Evolutionary conservation across 1,140 invertebrate genomes (phyloP), one percentile per base, ranked within the genome.

Genomic region (Scaptomyza hsui): DNA sequence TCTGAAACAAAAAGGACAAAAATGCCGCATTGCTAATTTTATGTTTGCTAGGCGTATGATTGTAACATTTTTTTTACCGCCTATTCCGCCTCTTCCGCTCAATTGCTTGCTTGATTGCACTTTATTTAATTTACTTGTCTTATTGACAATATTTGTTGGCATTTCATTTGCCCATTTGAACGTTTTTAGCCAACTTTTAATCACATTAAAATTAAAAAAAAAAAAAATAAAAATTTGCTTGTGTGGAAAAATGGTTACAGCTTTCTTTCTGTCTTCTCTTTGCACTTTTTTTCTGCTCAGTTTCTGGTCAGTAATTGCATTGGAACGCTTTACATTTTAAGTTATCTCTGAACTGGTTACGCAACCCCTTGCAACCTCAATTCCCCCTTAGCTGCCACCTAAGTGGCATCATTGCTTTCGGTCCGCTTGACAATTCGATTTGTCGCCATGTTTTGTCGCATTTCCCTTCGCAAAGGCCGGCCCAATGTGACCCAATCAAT

Each of bases 21-120:
- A 9, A 1, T 29, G 32, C 16, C 32, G 39, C 29, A 16, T 24
- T 52, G 69, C 59, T 80, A 64, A 77, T 77, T 85, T 71, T 81
- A 72, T 70, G 74, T 85, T 81, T 77, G 62, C 47, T 85, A 74
- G 77, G 39, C 56, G 52, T 57, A 51, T 69, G 65, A 80, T 85
- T 86, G 80, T 86, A 73, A 57, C 26, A 39, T 7, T n/a, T n/a
- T n/a, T n/a, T n/a, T n/a, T 10, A 10, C 6, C 21, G n/a, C 21
- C 10, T n/a, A n/a, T n/a, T n/a, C 29, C 24, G 5, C 6, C 4
- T 6, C 24, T 7, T n/a, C 13, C 42, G 4, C 48, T 24, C 63
- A 45, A 26, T 60, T 45, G 51, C 45, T 51, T 69, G 49, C 12
- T 47, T 68, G 69, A 72, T 73, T 62, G 56, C 56, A 73, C 69